Evolutionary conservation across 2,113 vertebrate species (phyloP).

Genomic region (Noctilio leporinus): DNA sequence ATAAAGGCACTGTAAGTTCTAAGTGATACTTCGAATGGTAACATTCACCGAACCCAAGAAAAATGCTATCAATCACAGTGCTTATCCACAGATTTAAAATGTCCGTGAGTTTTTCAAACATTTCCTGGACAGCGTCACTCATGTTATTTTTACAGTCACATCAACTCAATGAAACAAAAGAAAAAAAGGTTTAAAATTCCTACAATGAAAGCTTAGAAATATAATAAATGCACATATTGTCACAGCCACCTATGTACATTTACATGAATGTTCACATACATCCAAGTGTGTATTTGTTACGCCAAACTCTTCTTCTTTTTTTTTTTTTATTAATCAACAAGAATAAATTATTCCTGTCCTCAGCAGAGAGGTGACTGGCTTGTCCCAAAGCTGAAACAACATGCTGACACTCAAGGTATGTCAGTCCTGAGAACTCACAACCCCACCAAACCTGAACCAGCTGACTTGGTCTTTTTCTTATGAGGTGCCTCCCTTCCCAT

Average conservation of each 20-base stretch:
- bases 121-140: not conserved
- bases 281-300: not conserved
- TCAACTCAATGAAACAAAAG: slow-evolving; percentile 3
- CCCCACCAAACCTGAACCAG: not conserved
- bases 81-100: slow-evolving; percentile 9
- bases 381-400: not conserved
- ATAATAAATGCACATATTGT: not conserved
- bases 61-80: not conserved
- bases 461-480: not conserved
- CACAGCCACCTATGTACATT: not conserved
- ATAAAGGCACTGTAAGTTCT: not conserved
- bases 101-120: slow-evolving; percentile 9
- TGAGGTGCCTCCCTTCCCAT: not conserved
- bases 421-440: not conserved
- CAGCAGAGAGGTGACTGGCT: not conserved
- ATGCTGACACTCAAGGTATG: not conserved
- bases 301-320: not conserved
- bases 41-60: slow-evolving; percentile 11
- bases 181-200: not conserved
- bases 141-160: not conserved
- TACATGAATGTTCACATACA: not conserved
- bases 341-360: not conserved
- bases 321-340: not conserved
- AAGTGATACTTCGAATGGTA: slow-evolving; percentile 17
- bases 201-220: slow-evolving; percentile 6